A percentile compares a stretch with the other conserved stretches of the same genome.
Conservation (phyloP, 2,888 invertebrate species). For the Morpho deidamia region DNA sequence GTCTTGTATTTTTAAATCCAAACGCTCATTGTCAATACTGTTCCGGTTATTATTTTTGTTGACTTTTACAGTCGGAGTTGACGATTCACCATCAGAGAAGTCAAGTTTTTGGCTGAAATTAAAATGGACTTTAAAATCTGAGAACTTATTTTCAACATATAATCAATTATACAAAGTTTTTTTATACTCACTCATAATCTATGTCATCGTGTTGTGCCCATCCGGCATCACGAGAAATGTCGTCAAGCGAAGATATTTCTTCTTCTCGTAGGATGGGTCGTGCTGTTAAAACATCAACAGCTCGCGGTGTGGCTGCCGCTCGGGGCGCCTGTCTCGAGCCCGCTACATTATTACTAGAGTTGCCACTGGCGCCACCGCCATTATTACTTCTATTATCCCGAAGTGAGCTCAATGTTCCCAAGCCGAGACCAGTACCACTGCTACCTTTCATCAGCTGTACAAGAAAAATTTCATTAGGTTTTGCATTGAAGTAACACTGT, state of each 20-base stretch:
- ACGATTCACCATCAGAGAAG: slow-evolving; percentile 93
- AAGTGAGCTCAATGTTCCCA: slow-evolving; percentile 59
- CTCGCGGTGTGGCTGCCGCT: slow-evolving; percentile 61
- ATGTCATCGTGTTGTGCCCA: slow-evolving; percentile 96
- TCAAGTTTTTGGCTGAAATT: slow-evolving; percentile 89
- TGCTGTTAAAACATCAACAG: slow-evolving; percentile 82
- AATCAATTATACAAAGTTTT: not conserved
- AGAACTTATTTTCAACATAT: not conserved
- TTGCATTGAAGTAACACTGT: not conserved
- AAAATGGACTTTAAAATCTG: slow-evolving; percentile 1
- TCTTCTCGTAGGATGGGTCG: slow-evolving; percentile 95
- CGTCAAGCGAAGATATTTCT: slow-evolving; percentile 94
- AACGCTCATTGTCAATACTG: slow-evolving; percentile 55
- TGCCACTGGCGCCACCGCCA: slow-evolving; percentile 32
- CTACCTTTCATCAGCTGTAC: slow-evolving; percentile 71
- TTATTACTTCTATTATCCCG: slow-evolving; percentile 46
- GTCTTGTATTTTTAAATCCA: slow-evolving; percentile 55
- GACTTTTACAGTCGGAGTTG: slow-evolving; percentile 49
- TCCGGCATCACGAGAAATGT: slow-evolving; percentile 91
- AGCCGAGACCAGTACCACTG: slow-evolving; percentile 65
- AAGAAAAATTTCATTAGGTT: slow-evolving; percentile 2
- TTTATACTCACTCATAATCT: slow-evolving; percentile 86
- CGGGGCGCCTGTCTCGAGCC: slow-evolving; percentile 34
- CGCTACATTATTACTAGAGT: slow-evolving; percentile 26
- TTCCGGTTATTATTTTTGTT: slow-evolving; percentile 50